Conservation (phyloP, 2,113 vertebrate genomes). For the Accipiter virgatus region DNA sequence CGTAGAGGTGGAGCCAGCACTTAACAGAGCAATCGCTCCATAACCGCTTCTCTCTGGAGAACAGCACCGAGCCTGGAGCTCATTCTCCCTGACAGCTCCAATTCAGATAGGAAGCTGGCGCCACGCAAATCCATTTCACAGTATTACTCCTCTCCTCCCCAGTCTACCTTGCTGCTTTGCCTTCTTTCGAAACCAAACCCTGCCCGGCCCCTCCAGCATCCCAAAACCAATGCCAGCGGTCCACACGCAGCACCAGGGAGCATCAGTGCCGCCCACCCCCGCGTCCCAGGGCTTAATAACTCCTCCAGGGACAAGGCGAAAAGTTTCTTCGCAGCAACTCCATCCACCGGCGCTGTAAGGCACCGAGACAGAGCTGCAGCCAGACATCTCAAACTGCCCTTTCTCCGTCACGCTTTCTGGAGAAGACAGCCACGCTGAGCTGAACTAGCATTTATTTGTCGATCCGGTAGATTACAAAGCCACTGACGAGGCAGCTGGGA, state of each 20-base stretch:
- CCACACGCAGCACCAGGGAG: background rate
- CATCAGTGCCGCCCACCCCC: background rate
- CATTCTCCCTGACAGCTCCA: slow-evolving; percentile 29
- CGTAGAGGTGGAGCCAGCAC: background rate
- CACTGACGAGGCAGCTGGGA: background rate
- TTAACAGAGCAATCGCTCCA: background rate
- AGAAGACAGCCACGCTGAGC: background rate
- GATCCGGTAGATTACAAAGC: background rate
- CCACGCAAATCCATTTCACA: background rate
- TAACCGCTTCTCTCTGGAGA: background rate
- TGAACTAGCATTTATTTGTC: background rate
- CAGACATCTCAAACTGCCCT: background rate
- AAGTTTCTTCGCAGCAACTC: background rate
- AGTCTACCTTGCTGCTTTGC: background rate
- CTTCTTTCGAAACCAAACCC: background rate
- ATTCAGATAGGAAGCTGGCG: slow-evolving; percentile 1
- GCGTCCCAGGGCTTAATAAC: background rate
- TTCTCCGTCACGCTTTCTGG: background rate
- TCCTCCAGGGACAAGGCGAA: background rate
- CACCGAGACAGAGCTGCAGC: background rate
- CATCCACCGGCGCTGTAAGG: background rate
- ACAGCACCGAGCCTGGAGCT: background rate
- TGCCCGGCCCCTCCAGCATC: background rate
- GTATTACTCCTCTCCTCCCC: background rate
- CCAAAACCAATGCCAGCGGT: too few relatives aligned